Percentiles rank a stretch among this genome's conserved stretches.
These are phyloP conservation scores for Myripristis jacobus DNA, from an alignment of 2,797 vertebrate species.

Conservation along the genomic window DNA sequence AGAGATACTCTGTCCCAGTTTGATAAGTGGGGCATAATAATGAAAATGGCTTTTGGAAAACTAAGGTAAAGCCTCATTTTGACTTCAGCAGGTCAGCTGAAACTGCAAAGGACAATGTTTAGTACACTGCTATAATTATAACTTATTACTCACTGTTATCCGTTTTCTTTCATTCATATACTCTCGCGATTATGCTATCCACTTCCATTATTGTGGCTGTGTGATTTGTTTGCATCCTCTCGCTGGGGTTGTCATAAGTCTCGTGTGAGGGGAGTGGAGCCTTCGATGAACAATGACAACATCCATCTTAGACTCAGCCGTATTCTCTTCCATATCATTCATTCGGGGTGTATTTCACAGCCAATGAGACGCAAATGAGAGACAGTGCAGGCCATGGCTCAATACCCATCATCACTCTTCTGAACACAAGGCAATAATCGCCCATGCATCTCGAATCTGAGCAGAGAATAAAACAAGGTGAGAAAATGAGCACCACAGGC, in stretches of 20 bases:
- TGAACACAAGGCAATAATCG: slow-evolving; percentile 71
- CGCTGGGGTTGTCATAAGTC: slow-evolving; percentile 50
- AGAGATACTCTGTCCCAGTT: slow-evolving; percentile 71
- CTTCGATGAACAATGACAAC: slow-evolving; percentile 44
- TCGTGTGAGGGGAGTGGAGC: slow-evolving; percentile 42
- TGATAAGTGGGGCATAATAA: slow-evolving; percentile 76
- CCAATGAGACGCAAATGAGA: slow-evolving; percentile 50
- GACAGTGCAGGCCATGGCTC: slow-evolving; percentile 48
- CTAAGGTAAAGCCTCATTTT: slow-evolving; percentile 60
- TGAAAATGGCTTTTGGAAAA: slow-evolving; percentile 56
- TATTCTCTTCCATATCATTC: slow-evolving; percentile 24
- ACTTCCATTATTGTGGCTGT: neutral
- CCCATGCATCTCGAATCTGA: slow-evolving; percentile 68
- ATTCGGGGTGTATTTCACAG: slow-evolving; percentile 58
- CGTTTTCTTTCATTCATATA: neutral
- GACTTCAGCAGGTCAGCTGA: slow-evolving; percentile 36
- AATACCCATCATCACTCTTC: slow-evolving; percentile 59
- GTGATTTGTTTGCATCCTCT: slow-evolving; percentile 42
- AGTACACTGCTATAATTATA: slow-evolving; percentile 16
- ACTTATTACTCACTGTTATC: neutral
- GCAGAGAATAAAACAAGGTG: slow-evolving; percentile 76
- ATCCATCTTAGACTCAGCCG: slow-evolving; percentile 40
- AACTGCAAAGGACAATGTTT: slow-evolving; percentile 46
- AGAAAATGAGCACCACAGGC: slow-evolving; percentile 61
- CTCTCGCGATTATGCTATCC: neutral